Base-by-base conservation (phyloP, 1,140 invertebrate species). In the Marisa cornuarietis region DNA sequence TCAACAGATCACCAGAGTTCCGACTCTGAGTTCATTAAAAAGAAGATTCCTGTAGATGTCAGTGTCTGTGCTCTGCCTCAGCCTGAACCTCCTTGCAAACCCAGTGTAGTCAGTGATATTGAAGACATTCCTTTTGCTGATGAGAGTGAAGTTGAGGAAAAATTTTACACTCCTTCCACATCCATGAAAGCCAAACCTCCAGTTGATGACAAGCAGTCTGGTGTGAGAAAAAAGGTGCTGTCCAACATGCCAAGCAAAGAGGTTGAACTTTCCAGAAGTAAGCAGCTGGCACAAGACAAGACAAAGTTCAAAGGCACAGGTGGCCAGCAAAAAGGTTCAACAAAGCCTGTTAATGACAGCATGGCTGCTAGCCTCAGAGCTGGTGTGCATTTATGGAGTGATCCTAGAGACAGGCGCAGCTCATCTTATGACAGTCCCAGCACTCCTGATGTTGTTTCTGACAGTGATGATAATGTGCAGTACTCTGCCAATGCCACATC, bases 81-180 rank as follows among this genome's bases (percentile, higher is more conserved):
- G 26, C 69, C 63, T 31, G 75, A 74, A 1, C 14, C 61, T 42
- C 66, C 69, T 52, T 66, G 68, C 51, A 72, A 76, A 71, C 79
- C 58, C 22, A 82, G 81, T 81, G 83, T 82, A 20, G 83, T 69
- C 18, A 77, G 77, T 9, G 81, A 85, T 71, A 85, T 85, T 54
- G 86, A 87, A 68, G 87, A 89, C 76, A 88, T 89, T 80, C 88
- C 88, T 18, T 89, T 88, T 85, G 88, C 87, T 51, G 88, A 89
- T 83, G 87, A 89, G 78, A 88, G 86, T 81, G 87, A 87, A 26
- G 83, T 85, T 68, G 87, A 86, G 18, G 88, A 88, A 8, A 83
- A 84, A 73, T 88, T 89, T 72, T 87, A 83, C 71, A 89, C 88
- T 22, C 88, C 88, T 18, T 79, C 72, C 11, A 87, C 87, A 20